These are phyloP conservation scores for Rousettus leschenaultii DNA, from an alignment of 2,113 vertebrate species.

Conservation along the genomic window DNA sequence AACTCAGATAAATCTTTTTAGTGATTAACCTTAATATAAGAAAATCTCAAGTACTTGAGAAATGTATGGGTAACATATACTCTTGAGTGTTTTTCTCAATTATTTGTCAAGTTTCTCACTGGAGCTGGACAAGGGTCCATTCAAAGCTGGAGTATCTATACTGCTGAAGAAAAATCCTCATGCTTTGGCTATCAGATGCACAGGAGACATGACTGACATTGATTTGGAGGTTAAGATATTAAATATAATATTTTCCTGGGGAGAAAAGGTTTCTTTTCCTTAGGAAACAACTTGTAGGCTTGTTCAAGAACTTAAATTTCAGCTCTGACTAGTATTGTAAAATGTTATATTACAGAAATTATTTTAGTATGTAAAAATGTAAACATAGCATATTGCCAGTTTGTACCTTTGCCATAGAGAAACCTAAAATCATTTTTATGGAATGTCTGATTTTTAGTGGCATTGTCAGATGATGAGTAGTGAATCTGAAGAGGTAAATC, in stretches of 20 bases:
- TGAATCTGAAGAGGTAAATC: background rate
- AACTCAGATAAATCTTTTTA: background rate
- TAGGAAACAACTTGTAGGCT: background rate
- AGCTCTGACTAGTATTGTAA: background rate
- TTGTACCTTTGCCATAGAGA: background rate
- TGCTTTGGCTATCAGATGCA: background rate
- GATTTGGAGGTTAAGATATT: background rate
- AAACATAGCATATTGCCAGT: background rate
- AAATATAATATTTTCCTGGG: background rate
- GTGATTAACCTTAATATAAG: conserved; percentile 16
- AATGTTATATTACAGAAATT: background rate
- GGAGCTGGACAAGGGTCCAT: background rate
- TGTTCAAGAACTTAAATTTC: background rate
- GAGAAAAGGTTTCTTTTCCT: background rate
- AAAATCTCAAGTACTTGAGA: conserved; percentile 24
- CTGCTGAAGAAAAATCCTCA: background rate
- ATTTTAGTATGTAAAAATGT: background rate
- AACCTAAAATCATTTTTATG: background rate
- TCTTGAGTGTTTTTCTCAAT: background rate
- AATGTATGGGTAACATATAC: background rate
- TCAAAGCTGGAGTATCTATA: background rate
- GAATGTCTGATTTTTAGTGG: background rate
- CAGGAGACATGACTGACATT: background rate
- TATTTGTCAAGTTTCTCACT: background rate
- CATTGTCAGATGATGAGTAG: background rate